These are phyloP conservation scores for Eclectus roratus DNA, from an alignment of 2,113 vertebrate genomes.

Conservation along the genomic window DNA sequence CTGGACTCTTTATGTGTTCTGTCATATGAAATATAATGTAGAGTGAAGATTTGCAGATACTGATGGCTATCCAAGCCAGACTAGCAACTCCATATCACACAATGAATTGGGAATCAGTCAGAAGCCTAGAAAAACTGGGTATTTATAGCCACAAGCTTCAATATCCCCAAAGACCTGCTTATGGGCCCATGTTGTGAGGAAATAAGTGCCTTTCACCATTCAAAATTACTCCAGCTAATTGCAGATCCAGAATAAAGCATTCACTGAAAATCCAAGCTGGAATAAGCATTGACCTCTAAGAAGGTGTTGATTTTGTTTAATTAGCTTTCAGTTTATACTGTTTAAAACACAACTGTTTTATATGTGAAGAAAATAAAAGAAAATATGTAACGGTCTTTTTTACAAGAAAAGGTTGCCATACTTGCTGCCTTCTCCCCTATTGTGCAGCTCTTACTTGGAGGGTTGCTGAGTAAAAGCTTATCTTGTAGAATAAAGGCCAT, in stretches of 20 bases:
- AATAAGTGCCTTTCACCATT: background rate
- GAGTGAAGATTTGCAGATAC: background rate
- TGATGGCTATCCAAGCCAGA: background rate
- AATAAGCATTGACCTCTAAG: background rate
- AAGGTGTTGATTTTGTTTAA: background rate
- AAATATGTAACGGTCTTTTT: background rate
- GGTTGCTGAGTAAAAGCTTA: background rate
- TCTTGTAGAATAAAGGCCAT: background rate
- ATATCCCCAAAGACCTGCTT: background rate
- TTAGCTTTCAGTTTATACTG: background rate
- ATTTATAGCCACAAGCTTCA: background rate
- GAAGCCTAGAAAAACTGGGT: background rate
- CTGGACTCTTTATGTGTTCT: background rate
- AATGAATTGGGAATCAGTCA: background rate
- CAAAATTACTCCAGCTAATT: background rate
- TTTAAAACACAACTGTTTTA: background rate
- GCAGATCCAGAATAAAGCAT: background rate
- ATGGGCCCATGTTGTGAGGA: background rate
- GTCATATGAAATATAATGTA: rapidly evolving
- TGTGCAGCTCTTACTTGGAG: background rate
- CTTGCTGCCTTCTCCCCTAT: background rate
- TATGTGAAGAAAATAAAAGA: background rate
- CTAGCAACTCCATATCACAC: background rate
- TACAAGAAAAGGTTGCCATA: background rate
- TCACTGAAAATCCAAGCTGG: background rate